Base-by-base conservation (phyloP, 2,888 invertebrate species). In the Dione juno region DNA sequence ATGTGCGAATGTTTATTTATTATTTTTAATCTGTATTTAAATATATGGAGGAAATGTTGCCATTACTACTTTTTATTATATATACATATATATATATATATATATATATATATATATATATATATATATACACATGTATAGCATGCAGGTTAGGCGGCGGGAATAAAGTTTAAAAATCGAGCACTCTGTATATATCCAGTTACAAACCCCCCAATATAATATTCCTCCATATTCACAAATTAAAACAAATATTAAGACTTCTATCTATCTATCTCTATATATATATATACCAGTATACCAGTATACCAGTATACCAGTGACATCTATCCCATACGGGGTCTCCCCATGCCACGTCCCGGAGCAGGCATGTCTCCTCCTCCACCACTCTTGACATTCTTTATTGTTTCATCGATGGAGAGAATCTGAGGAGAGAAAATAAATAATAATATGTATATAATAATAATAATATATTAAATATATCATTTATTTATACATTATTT, bases 321-420 rank as follows among this genome's bases (percentile, higher is more conserved):
- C n/a, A 3, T 28, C 73, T 88, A 93, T 19, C 93, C 93, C 93
- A 93, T 92, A 94, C 96, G 95, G 19, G 97, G 97, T 80, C 96
- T 93, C 14, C 97, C 97, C 96, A 97, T 96, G 9, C 96, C 96
- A 78, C 94, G 93, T 21, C 95, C 90, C 7, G 88, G 90, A 52
- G 91, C 90, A 73, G 91, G 91, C 65, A 89, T 91, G 3, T 89
- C 93, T 2, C 90, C 94, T 2, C 90, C 94, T 5, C 89, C 90
- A 66, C 90, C 90, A 69, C 89, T 87, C 80, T 96, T 96, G 48
- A 96, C 97, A 87, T 98, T 98, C 93, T 98, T 99, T 79, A 99
- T 98, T 0, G 99, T 99, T 89, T 99, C 99, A 84, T 99, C 99
- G 0, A 99, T 98, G 0, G 99, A 99, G 9, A 99, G 94, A 79